Percentiles rank a stretch among this genome's conserved stretches.
phyloP scores from a whole-genome alignment of 2,797 vertebrate genomes.

The Dallia pectoralis region DNA sequence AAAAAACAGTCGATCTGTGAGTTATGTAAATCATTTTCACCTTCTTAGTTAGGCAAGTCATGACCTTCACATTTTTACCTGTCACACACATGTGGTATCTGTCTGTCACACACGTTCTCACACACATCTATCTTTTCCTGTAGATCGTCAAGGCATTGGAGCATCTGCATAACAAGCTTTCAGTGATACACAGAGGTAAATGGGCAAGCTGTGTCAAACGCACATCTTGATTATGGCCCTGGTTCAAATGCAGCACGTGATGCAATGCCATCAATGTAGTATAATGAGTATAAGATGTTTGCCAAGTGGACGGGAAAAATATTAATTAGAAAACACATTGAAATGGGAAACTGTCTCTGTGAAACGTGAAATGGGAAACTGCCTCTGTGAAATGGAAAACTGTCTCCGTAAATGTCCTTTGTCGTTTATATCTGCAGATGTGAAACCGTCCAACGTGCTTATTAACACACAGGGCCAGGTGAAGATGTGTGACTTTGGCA shows the following conservation, averaged over 20 bases:
- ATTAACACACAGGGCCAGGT: slow-evolving; percentile 96
- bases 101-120: neutral
- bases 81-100: neutral
- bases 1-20: too few species aligned
- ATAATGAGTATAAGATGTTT: too few species aligned
- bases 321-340: too few species aligned
- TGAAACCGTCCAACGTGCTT: slow-evolving; percentile 98
- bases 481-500: slow-evolving; percentile 99
- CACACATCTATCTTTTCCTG: slow-evolving; percentile 36
- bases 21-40: too few species aligned
- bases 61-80: neutral
- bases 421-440: slow-evolving; percentile 74
- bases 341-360: too few species aligned
- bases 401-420: slow-evolving; percentile 8
- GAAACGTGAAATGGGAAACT: too few species aligned
- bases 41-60: too few species aligned
- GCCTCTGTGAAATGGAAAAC: neutral
- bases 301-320: too few species aligned
- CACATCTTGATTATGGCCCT: too few species aligned
- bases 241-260: too few species aligned
- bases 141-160: slow-evolving; percentile 98
- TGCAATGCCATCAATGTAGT: too few species aligned
- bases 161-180: slow-evolving; percentile 96
- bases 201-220: neutral
- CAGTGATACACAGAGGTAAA: slow-evolving; percentile 97